A percentile compares a stretch with the other conserved stretches of the same genome.
Conservation (phyloP, 2,888 invertebrate genomes). For the Pseudeuparius sepicola region DNA sequence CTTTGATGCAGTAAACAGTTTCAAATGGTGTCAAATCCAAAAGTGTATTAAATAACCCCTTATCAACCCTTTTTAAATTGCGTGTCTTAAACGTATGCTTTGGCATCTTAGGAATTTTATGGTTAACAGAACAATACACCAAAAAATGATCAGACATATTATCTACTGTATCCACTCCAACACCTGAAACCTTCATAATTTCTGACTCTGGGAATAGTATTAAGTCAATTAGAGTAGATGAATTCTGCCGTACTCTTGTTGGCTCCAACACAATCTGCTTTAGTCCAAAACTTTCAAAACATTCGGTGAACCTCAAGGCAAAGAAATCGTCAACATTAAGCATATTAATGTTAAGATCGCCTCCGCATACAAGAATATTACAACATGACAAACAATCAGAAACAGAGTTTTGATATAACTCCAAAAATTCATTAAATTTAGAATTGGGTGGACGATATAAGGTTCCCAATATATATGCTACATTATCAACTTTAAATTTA, state of each 20-base stretch:
- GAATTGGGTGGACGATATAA: neutral
- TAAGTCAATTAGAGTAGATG: neutral
- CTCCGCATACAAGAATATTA: neutral
- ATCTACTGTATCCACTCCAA: neutral
- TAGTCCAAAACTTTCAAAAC: neutral
- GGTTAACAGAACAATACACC: neutral
- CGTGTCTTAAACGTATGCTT: neutral
- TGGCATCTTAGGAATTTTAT: neutral
- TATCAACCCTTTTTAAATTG: neutral
- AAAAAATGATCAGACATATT: neutral
- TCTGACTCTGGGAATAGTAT: too few relatives aligned
- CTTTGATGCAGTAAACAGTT: neutral
- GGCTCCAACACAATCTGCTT: neutral
- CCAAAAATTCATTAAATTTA: neutral
- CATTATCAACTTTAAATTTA: neutral
- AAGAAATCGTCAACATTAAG: neutral
- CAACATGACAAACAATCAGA: neutral
- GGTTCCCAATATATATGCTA: neutral
- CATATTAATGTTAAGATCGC: neutral
- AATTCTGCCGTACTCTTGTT: neutral
- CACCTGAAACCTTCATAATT: neutral
- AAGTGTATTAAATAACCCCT: neutral
- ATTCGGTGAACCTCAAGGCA: neutral
- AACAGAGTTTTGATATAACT: neutral
- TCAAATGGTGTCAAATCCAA: neutral